Evolutionary conservation across 2,797 vertebrate genomes (phyloP), one percentile per base, ranked within the genome.

Genomic region (Neosilurus hyrtlii): DNA sequence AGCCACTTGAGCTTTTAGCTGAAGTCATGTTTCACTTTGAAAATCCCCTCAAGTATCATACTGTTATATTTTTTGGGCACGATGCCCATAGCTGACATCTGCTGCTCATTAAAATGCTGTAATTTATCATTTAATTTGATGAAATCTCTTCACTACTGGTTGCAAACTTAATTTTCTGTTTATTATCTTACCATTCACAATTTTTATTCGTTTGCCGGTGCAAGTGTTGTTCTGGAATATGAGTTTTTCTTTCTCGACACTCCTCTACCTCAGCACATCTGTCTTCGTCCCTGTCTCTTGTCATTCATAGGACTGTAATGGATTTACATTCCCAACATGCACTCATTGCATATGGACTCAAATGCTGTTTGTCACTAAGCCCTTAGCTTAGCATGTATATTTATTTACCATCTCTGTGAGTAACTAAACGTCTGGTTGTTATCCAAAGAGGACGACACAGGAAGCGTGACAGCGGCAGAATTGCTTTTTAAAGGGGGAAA

Each of bases 401-500:
- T 85, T 85, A 82, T 82, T 80, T 74, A 49, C 75, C 82, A 70
- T 67, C 68, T 2, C 80, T 62, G 72, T 57, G 54, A 82, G 84
- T 80, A 85, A 82, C 80, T 82, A 82, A 82, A 85, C 62, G 81
- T 74, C 76, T 79, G 62, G 65, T 74, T 74, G 84, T 82, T 85
- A 85, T 79, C 67, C 73, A 14, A 81, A 26, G 76, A 79, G 84
- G 81, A 82, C 65, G 81, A 85, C 75, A 75, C 81, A 51, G 76
- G 81, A 82, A 66, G 57, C 79, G 62, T 82, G 83, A 82, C 83
- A 84, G 83, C 62, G 49, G 80, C 80, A 68, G 62, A 79, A 85
- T 85, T 85, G 84, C 84, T 85, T 85, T 85, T 85, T 85, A 84
- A 82, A 86, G 71, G 68, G 68, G 82, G 66, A 82, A 79, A 87